Percentiles rank a stretch among this genome's conserved stretches.
Conservation (phyloP, 2,113 vertebrate genomes). For the Mugil cephalus region DNA sequence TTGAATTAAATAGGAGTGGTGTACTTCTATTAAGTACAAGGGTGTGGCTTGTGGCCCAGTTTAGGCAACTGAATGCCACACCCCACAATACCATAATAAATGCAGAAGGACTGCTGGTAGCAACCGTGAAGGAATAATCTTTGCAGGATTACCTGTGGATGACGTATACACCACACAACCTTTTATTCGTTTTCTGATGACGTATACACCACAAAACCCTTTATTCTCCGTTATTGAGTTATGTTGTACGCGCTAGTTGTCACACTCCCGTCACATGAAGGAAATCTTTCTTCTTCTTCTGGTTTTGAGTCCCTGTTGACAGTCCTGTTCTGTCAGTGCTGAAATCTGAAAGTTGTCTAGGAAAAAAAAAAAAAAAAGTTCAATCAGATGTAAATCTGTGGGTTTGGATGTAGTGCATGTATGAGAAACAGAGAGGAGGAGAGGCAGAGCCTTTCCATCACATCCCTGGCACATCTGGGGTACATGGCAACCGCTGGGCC, state of each 20-base stretch:
- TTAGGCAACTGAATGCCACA: not conserved
- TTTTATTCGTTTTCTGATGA: conserved; percentile 19
- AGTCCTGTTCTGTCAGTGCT: too few relatives aligned
- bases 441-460: conserved; percentile 12
- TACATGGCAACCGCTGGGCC: conserved; percentile 31
- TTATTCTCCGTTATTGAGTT: not conserved
- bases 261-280: too few relatives aligned
- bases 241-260: too few relatives aligned
- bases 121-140: not conserved
- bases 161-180: conserved; percentile 17
- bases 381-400: too few relatives aligned
- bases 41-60: not conserved
- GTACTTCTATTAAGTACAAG: not conserved
- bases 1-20: not conserved
- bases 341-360: too few relatives aligned
- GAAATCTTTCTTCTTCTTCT: not conserved
- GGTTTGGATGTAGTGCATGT: not conserved
- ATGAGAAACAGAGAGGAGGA: too few relatives aligned
- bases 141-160: conserved; percentile 20
- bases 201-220: conserved; percentile 12
- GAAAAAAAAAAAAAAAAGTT: too few relatives aligned
- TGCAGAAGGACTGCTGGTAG: not conserved
- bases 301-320: not conserved
- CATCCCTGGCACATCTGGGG: conserved; percentile 55
- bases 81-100: not conserved